Evolutionary conservation across 2,113 vertebrate species (phyloP), one percentile per base, ranked within the genome.

Genomic region (Aleadryas rufinucha): DNA sequence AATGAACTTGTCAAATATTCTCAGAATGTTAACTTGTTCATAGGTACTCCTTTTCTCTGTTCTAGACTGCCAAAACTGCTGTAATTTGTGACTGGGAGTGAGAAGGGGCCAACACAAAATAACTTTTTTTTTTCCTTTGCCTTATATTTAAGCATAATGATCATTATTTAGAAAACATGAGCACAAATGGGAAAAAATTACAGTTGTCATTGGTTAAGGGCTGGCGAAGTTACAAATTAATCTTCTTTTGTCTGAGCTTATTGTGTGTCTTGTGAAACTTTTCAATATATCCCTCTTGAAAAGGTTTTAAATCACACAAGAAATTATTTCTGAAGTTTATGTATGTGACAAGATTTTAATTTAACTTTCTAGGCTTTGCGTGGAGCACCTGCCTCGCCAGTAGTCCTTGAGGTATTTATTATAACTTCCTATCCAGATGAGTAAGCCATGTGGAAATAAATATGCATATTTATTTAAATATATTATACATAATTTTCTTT

Each of bases 361-460:
- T 45, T 71, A 52, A 63, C 39, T 83, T 88, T 74, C 23, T 74
- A 50, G 44, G 54, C 30, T 83, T 85, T 19, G 10, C 53, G 31
- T 90, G 63, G 76, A 54, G 50, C 37, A 84, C 30, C 17, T 74
- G 13, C 47, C 24, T 95, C 7, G 16, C 33, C 27, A 70, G 2
- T 61, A 80, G 42, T 80, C 85, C 68, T 83, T 80, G 63, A 65
- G 86, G 68, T 93, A 84, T 94, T 95, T 88, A 61, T 93, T 88
- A 14, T 27, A 83, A 13, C 30, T 65, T 76, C 61, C 86, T 66
- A 50, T 50, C 85, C 30, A 61, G 52, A 80, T 84, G 76, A 86
- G 21, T 90, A 66, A 59, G 22, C 83, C 63, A 77, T 75, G 64
- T 77, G 68, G 77, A 95, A 94, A 95, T 90, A 96, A 72, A 83